phyloP scores from a whole-genome alignment of 2,888 invertebrate genomes.

The Drosophila pseudotalamancana region DNA sequence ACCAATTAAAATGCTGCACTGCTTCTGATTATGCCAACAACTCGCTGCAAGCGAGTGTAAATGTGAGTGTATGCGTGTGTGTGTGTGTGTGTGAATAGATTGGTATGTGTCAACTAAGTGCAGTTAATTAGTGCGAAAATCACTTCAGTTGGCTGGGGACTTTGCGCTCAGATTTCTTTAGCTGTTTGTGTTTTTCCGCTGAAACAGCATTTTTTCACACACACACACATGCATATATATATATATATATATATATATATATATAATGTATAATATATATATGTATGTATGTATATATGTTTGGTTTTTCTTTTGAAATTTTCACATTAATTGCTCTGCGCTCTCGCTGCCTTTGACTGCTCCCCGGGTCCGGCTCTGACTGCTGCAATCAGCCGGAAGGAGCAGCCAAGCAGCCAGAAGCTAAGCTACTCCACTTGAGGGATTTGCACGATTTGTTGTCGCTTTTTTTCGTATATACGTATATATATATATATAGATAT shows the following conservation, averaged over 20 bases:
- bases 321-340: constrained; percentile 72
- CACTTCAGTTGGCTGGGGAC: constrained; percentile 76
- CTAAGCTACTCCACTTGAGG: constrained; percentile 68
- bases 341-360: neutral
- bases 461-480: constrained; percentile 36
- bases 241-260: too few species aligned
- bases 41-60: constrained; percentile 9
- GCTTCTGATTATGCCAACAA: constrained; percentile 70
- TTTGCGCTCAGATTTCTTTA: constrained; percentile 67
- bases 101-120: constrained; percentile 79
- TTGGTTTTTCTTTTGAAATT: constrained; percentile 61
- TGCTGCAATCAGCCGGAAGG: constrained; percentile 64
- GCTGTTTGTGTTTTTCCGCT: constrained; percentile 52
- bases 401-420: constrained; percentile 35
- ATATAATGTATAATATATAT: too few species aligned
- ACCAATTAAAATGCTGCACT: constrained; percentile 77
- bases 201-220: constrained; percentile 32
- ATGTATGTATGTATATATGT: constrained; percentile 14
- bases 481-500: constrained; percentile 16
- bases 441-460: constrained; percentile 65
- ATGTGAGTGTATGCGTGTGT: constrained; percentile 1
- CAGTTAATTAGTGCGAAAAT: constrained; percentile 79
- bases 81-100: constrained; percentile 64
- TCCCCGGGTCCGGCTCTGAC: constrained; percentile 5
- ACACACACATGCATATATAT: too few species aligned